Conservation (phyloP, 2,113 vertebrate genomes). For the Seriola aureovittata region DNA sequence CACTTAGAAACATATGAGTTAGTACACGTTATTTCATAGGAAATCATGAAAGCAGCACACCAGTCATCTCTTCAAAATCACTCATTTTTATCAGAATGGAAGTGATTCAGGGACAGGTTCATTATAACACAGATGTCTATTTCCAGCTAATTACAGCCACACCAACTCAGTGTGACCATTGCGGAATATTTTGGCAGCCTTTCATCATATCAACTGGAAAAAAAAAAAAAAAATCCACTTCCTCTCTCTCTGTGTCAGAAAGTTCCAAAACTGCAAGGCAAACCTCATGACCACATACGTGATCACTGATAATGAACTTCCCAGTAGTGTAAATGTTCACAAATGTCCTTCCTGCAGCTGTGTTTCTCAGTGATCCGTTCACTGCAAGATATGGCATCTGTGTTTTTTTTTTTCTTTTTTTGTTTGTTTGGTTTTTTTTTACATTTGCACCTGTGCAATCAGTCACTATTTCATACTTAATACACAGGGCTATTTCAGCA, state of each 20-base stretch:
- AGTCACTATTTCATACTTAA: conserved; percentile 14
- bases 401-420: neutral
- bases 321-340: neutral
- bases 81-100: conserved; percentile 37
- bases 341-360: conserved; percentile 18
- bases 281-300: neutral
- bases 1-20: neutral
- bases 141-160: conserved; percentile 39
- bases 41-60: neutral
- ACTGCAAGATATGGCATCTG: neutral
- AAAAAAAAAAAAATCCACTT: conserved; percentile 27
- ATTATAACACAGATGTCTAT: conserved; percentile 1
- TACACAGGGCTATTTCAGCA: conserved; percentile 37
- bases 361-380: conserved; percentile 3
- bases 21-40: neutral
- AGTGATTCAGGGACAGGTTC: neutral
- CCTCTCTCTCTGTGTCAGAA: conserved; percentile 6
- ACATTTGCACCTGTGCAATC: neutral
- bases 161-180: neutral
- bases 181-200: neutral
- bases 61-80: neutral
- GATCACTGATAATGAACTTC: conserved; percentile 2
- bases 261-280: conserved; percentile 1
- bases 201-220: conserved; percentile 36
- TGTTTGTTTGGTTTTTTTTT: neutral